phyloP scores from a whole-genome alignment of 2,888 invertebrate species.

The Mycalesis mineus region DNA sequence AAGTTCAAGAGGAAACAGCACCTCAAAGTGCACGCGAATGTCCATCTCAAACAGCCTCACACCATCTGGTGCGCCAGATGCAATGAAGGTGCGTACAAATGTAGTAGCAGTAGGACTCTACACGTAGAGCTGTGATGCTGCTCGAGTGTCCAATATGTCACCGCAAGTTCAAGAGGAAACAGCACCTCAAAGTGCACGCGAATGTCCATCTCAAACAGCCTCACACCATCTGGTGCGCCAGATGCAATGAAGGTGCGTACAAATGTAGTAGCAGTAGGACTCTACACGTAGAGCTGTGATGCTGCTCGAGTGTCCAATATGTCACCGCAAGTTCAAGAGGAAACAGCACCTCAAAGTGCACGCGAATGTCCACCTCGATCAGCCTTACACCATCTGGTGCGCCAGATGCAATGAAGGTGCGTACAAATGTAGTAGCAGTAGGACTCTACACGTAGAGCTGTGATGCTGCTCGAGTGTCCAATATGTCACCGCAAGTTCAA shows the following conservation, averaged over 20 bases:
- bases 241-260: too few species aligned
- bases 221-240: constrained; percentile 55
- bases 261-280: too few species aligned
- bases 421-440: too few species aligned
- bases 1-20: constrained; percentile 68
- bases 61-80: constrained; percentile 59
- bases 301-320: constrained; percentile 58
- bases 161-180: constrained; percentile 63
- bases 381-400: constrained; percentile 53
- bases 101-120: too few species aligned
- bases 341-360: constrained; percentile 66
- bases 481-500: constrained; percentile 64
- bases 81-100: too few species aligned
- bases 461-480: constrained; percentile 57
- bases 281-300: too few species aligned
- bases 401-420: too few species aligned
- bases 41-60: constrained; percentile 46
- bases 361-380: constrained; percentile 52
- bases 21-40: constrained; percentile 59
- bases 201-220: constrained; percentile 50
- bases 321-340: constrained; percentile 62
- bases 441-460: too few species aligned
- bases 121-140: too few species aligned
- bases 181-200: constrained; percentile 63
- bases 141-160: constrained; percentile 60